phyloP scores from a whole-genome alignment of 2,797 vertebrate genomes.

The Taenioides sp. region DNA sequence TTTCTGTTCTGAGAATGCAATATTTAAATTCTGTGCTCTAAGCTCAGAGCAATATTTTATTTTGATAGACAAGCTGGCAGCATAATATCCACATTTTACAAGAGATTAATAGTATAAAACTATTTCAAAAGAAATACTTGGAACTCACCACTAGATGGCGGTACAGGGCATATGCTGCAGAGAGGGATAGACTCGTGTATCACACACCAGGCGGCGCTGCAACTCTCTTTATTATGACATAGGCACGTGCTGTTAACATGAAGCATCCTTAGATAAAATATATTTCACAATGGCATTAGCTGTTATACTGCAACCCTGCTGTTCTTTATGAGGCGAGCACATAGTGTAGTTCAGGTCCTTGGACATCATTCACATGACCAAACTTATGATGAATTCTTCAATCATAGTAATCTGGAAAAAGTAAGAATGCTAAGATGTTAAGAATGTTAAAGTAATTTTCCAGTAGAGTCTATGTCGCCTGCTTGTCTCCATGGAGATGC shows the following conservation, averaged over 20 bases:
- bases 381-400: background rate
- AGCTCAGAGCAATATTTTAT: background rate
- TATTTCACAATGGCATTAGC: background rate
- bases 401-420: background rate
- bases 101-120: background rate
- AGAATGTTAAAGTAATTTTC: background rate
- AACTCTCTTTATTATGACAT: background rate
- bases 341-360: background rate
- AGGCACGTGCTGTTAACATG: background rate
- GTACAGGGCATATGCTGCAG: slow-evolving; percentile 1
- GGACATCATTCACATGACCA: background rate
- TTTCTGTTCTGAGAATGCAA: background rate
- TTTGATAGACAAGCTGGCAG: background rate
- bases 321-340: background rate
- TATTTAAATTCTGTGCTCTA: background rate
- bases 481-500: background rate
- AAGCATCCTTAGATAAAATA: background rate
- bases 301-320: too few relatives aligned
- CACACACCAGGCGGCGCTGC: background rate
- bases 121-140: background rate
- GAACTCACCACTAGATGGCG: slow-evolving; percentile 55
- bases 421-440: background rate
- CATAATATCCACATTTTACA: background rate
- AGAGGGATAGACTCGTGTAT: background rate
- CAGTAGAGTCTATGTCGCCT: too few relatives aligned